Evolutionary conservation across 1,140 invertebrate species (phyloP), one percentile per base, ranked within the genome.

Genomic region (Anthonomus grandis): DNA sequence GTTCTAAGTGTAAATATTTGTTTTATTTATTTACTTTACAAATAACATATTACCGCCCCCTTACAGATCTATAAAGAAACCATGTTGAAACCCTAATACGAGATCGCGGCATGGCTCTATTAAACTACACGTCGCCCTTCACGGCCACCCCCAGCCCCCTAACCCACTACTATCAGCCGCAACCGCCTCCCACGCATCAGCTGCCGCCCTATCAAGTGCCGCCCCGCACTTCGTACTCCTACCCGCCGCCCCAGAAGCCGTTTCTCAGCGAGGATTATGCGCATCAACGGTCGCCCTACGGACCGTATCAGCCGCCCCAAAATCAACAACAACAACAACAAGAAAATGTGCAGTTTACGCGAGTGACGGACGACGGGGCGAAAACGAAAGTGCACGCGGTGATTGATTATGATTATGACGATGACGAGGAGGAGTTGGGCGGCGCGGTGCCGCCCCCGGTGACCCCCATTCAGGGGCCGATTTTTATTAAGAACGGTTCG

Each of bases 401-500:
- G 9, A 74, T 87, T 21, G 85, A 87, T 68, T 86, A 86, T 60
- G 81, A 82, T 58, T 75, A 76, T 44, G 73, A 79, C 8, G 82
- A 84, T 52, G 82, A 83, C 25, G 80, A 82, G 24, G 73, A 57
- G 64, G 72, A 52, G 64, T 45, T 36, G 10, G 51, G 48, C 59
- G 75, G 75, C 18, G 75, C 77, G 0, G 86, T 89, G 21, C 90
- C 88, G 17, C 87, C 88, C 9, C 75, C 77, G 0, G 86, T 89
- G 21, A 90, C 88, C 18, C 87, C 88, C 9, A 86, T 90, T 47
- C 86, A 89, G 71, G 89, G 89, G 15, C 89, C 89, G 2, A 88
- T 91, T 71, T 83, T 82, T 60, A 63, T 90, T 56, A 86, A 87
- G 71, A 90, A 91, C 72, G 86, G 87, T 55, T 81, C 81, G 19